phyloP scores from a whole-genome alignment of 2,113 vertebrate species.

The Tamias sibiricus region DNA sequence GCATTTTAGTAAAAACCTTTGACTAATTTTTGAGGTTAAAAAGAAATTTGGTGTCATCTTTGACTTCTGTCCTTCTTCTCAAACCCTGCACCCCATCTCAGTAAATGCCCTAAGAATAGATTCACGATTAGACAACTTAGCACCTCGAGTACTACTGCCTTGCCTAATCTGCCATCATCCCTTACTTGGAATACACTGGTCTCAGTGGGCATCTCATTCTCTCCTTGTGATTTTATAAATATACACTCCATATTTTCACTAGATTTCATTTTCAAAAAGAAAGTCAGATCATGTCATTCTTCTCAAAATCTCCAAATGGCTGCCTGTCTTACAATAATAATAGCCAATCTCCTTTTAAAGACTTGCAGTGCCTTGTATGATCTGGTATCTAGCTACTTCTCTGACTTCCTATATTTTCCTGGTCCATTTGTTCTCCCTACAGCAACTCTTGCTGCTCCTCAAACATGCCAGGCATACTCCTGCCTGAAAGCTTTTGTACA shows the following conservation, averaged over 20 bases:
- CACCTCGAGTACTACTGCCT: background rate
- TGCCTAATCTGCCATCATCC: background rate
- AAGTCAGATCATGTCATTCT: background rate
- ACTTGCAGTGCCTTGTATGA: background rate
- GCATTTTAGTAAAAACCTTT: background rate
- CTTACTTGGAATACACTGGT: background rate
- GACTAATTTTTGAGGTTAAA: background rate
- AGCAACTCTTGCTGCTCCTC: background rate
- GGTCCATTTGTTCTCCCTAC: background rate
- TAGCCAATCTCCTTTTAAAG: background rate
- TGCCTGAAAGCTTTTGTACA: background rate
- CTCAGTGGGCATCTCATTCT: background rate
- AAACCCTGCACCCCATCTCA: background rate
- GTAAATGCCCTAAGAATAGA: background rate
- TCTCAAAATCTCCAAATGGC: background rate
- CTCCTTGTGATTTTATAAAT: background rate
- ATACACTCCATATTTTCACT: background rate
- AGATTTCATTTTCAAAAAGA: background rate
- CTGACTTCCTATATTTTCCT: background rate
- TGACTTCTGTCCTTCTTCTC: background rate
- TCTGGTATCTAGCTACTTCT: background rate
- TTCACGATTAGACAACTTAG: background rate
- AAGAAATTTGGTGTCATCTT: background rate
- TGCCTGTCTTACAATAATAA: background rate
- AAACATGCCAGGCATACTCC: background rate